Base-by-base conservation (phyloP, 2,797 vertebrate genomes). In the Brotula barbata region DNA sequence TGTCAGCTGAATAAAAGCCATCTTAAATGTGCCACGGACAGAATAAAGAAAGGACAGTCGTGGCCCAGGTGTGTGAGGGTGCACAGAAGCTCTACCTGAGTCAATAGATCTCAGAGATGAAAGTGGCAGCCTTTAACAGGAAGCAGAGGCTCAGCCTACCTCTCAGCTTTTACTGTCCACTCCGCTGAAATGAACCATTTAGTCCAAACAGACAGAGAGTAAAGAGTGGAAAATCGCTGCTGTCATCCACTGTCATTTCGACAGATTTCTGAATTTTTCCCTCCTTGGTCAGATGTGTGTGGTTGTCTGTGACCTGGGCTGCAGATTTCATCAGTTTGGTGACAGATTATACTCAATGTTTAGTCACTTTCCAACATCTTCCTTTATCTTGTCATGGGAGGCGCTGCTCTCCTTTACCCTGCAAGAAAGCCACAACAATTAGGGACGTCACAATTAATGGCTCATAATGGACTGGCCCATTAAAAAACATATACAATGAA, bases 91-190 rank as follows among this genome's bases (percentile, higher is more conserved):
- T 72, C 36, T 51, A 72, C 68, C 60, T n/a, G 64, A 83, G 82
- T 86, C 80, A 80, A 82, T 82, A 86, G 80, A 87, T 87, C 72
- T 73, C 67, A 78, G 36, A 85, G 84, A 85, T 85, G 85, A 72
- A 82, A 65, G 75, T 76, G 76, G 84, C 83, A 85, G 57, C 73
- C 80, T 75, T 82, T 77, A 72, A 79, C 57, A 49, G 51, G 39
- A 55, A 75, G 69, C 65, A 22, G 46, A 53, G 47, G 59, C 73
- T 68, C 68, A 44, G 64, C 58, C 64, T 77, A 49, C 50, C 58
- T 68, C 70, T 78, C 57, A 71, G 65, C 55, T 62, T 73, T 69
- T 65, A 65, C 58, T 64, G 43, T 71, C 70, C 71, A 58, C 37
- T 58, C 64, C 61, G 71, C 58, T 78, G 66, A 75, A 83, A 73